Evolutionary conservation across 1,140 invertebrate genomes (phyloP).

Genomic region (Pseudomyrmex flavicornis): DNA sequence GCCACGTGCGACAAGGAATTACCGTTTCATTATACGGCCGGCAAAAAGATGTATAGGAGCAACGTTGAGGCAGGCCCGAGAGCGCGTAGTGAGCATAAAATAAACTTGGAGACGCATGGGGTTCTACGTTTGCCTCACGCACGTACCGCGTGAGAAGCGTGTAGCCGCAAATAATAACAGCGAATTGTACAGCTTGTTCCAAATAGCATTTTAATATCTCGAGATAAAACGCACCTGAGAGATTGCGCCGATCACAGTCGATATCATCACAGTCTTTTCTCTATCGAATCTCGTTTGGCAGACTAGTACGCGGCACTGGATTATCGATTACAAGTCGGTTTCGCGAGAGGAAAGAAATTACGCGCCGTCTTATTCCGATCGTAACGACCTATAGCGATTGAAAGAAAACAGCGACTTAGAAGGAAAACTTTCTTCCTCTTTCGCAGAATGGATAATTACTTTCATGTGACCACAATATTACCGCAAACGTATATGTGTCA

Average conservation of each 20-base stretch:
- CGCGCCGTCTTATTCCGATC: no score
- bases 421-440: no score
- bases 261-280: not conserved
- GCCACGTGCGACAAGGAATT: slow-evolving; percentile 71
- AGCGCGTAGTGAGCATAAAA: slow-evolving; percentile 73
- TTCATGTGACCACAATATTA: no score
- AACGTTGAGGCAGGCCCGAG: slow-evolving; percentile 71
- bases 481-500: no score
- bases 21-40: slow-evolving; percentile 70
- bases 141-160: slow-evolving; percentile 64
- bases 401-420: no score
- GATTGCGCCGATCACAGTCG: not conserved
- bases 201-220: not conserved
- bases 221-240: not conserved
- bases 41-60: slow-evolving; percentile 60
- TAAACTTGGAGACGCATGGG: slow-evolving; percentile 75
- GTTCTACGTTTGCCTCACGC: slow-evolving; percentile 75
- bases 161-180: slow-evolving; percentile 74
- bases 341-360: no score
- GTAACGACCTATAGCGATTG: no score
- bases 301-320: no score
- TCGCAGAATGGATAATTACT: no score
- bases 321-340: no score
- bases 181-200: slow-evolving; percentile 59
- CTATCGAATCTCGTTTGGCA: no score